Conservation (phyloP, 2,113 vertebrate species). For the Melanotaenia duboulayi region DNA sequence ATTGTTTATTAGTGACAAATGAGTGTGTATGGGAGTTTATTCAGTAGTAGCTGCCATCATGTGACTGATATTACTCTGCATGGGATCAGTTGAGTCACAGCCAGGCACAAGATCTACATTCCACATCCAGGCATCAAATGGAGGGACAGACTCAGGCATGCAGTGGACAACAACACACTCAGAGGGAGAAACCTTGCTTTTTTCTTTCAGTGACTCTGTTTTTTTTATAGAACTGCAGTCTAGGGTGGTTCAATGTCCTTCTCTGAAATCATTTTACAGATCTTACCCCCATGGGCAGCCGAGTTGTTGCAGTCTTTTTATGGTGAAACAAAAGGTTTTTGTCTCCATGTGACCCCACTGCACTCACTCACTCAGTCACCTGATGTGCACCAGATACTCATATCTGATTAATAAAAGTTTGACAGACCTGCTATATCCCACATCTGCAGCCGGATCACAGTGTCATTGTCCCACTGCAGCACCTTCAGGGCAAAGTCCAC, state of each 20-base stretch:
- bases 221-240: neutral
- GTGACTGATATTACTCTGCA: constrained; percentile 72
- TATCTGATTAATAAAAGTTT: neutral
- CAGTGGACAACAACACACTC: neutral
- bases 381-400: constrained; percentile 4
- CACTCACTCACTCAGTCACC: neutral
- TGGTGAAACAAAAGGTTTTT: constrained; percentile 25
- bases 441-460: constrained; percentile 83
- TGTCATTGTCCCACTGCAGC: constrained; percentile 79
- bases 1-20: neutral
- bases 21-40: constrained; percentile 24
- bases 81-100: constrained; percentile 65
- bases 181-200: neutral
- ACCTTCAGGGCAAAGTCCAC: constrained; percentile 86
- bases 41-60: constrained; percentile 58
- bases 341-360: neutral
- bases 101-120: constrained; percentile 73
- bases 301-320: neutral
- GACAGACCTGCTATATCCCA: constrained; percentile 86
- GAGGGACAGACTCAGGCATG: constrained; percentile 39
- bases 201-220: neutral
- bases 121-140: constrained; percentile 63
- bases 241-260: neutral
- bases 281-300: neutral
- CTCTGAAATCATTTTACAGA: neutral